Conservation (phyloP, 1,140 invertebrate species). For the Drosophila lini region DNA sequence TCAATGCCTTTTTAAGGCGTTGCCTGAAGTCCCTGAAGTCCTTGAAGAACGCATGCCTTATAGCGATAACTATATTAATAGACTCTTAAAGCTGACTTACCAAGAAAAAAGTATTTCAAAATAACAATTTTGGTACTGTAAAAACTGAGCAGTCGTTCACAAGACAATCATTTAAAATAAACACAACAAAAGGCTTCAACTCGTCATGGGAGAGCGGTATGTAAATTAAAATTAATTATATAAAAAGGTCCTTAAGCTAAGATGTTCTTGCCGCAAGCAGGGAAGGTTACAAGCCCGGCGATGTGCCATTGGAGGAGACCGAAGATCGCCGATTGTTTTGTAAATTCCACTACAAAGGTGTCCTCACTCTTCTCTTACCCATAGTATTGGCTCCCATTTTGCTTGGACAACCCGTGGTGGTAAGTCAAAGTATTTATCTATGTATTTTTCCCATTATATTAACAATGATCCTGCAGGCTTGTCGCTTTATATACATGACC, state of each 20-base stretch:
- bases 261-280: neutral
- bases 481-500: constrained; percentile 43
- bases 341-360: constrained; percentile 61
- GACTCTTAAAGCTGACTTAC: neutral
- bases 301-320: constrained; percentile 32
- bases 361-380: constrained; percentile 39
- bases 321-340: constrained; percentile 56
- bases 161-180: neutral
- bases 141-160: neutral
- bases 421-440: neutral
- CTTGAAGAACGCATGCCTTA: neutral
- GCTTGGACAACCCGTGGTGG: constrained; percentile 1
- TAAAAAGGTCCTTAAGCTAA: neutral
- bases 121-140: neutral
- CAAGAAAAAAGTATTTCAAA: too few relatives aligned
- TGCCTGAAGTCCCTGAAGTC: too few relatives aligned
- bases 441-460: too few relatives aligned
- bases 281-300: constrained; percentile 42
- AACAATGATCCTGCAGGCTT: constrained; percentile 14
- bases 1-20: neutral
- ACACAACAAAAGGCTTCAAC: neutral
- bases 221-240: neutral
- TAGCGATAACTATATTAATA: neutral
- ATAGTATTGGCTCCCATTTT: constrained; percentile 45
- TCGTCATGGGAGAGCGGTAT: neutral